These are phyloP conservation scores for Hyposmocoma kahamanoa DNA, from an alignment of 1,140 invertebrate genomes.

Conservation along the genomic window DNA sequence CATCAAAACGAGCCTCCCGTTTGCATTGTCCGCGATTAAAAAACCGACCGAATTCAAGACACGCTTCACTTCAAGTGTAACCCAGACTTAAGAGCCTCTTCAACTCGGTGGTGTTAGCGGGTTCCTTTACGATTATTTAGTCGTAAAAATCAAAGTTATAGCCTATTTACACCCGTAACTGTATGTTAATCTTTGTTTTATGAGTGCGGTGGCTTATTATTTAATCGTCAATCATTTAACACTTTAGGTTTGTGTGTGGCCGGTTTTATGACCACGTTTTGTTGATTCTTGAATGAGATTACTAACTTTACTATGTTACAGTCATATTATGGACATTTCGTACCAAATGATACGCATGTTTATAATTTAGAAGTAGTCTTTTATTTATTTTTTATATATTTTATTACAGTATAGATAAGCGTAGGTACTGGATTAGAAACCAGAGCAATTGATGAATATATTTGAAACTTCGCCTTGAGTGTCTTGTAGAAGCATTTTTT, in stretches of 20 bases:
- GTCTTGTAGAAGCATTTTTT: no score
- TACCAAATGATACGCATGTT: no score
- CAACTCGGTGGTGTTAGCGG: slow-evolving; percentile 39
- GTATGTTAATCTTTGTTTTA: slow-evolving; percentile 73
- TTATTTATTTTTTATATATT: no score
- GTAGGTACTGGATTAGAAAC: no score
- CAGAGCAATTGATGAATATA: no score
- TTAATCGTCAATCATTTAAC: slow-evolving; percentile 68
- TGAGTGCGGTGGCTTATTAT: slow-evolving; percentile 68
- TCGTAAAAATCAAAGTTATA: slow-evolving; percentile 74
- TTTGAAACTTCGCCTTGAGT: no score
- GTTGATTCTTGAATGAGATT: not conserved
- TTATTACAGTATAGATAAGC: no score
- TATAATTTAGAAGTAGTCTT: no score
- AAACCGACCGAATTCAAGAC: slow-evolving; percentile 39
- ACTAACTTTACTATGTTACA: not conserved
- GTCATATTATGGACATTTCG: no score
- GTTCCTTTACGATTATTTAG: slow-evolving; percentile 73
- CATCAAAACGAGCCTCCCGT: slow-evolving; percentile 61
- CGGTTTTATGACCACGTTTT: slow-evolving; percentile 29
- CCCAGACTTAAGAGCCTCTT: slow-evolving; percentile 20
- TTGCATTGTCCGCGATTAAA: slow-evolving; percentile 61
- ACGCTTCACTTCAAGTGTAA: slow-evolving; percentile 3
- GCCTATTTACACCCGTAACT: slow-evolving; percentile 70
- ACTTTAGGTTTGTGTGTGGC: slow-evolving; percentile 41